These are phyloP conservation scores for Alaudala cheleensis DNA, from an alignment of 2,113 vertebrate species.

Conservation along the genomic window DNA sequence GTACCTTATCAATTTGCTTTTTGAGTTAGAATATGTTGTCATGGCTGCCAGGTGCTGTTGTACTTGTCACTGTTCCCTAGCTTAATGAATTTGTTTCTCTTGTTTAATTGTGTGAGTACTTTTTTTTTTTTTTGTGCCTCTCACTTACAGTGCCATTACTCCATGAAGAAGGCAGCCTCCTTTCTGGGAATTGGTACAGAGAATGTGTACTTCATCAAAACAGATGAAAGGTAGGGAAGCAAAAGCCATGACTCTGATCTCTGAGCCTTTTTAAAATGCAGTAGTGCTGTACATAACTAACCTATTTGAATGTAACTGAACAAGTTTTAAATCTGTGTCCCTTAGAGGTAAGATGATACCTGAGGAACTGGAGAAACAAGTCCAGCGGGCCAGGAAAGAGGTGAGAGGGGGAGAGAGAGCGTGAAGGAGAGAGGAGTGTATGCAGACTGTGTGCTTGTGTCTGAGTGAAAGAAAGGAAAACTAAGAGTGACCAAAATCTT, in stretches of 20 bases:
- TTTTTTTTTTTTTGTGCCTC: background rate
- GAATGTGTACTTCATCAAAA: slow-evolving; percentile 81
- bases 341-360: slow-evolving; percentile 88
- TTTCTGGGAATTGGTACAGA: slow-evolving; percentile 84
- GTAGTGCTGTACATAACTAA: slow-evolving; percentile 5
- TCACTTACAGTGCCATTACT: slow-evolving; percentile 81
- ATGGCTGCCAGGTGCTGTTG: background rate
- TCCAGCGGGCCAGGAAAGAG: slow-evolving; percentile 77
- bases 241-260: background rate
- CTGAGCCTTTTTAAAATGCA: slow-evolving; percentile 29
- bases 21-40: background rate
- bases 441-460: background rate
- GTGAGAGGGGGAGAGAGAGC: slow-evolving; percentile 68
- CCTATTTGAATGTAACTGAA: slow-evolving; percentile 61
- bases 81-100: background rate
- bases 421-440: background rate
- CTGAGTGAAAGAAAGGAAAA: background rate
- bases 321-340: slow-evolving; percentile 73
- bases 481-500: background rate
- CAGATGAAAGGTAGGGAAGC: slow-evolving; percentile 80
- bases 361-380: slow-evolving; percentile 82
- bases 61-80: background rate
- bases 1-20: background rate
- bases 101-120: background rate
- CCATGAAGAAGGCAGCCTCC: slow-evolving; percentile 85